Base-by-base conservation (phyloP, 1,140 invertebrate genomes). In the Euschistus heros region DNA sequence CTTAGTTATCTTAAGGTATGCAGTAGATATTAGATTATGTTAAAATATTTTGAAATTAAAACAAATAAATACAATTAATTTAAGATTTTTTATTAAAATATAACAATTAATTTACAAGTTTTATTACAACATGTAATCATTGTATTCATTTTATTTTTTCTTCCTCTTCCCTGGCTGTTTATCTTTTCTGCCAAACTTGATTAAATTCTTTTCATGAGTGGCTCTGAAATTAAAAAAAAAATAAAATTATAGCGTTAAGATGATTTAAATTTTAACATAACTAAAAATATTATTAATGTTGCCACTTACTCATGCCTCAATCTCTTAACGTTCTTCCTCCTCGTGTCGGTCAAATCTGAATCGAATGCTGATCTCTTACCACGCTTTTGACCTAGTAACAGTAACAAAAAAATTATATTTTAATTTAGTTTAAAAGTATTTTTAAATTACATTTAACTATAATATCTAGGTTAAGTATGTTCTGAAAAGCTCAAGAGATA, bases 261-360 rank as follows among this genome's bases (percentile, higher is more conserved):
- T 44, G 7, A 44, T 10, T 10, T 17, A 44, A 44, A 44, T 44
- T 44, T 44, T 44, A 44, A 10, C 15, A 15, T n/a, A 47, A 14
- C 15, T 5, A 47, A n/a, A 5, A 47, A 15, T 47, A 4, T 47
- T 47, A 63, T 42, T 63, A 61, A 61, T 2, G n/a, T 14, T 8
- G 2, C 4, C n/a, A 60, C 77, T 75, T 74, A 80, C 73, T 86
- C 83, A 70, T 86, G 86, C 72, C 87, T 77, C 63, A 89, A 76
- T 69, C 81, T 80, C 69, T 90, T 87, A 0, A 86, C 82, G 33
- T 82, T 80, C 55, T 84, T 82, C 22, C 77, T 78, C 52, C 85
- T 87, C 0, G 82, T 83, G 74, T 90, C 84, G 0, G 86, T 88
- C 26, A 91, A 75, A 75, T 90, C 87, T 4, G 77, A 76, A 14